Evolutionary conservation across 1,140 invertebrate species (phyloP).

Genomic region (Penaeus indicus): DNA sequence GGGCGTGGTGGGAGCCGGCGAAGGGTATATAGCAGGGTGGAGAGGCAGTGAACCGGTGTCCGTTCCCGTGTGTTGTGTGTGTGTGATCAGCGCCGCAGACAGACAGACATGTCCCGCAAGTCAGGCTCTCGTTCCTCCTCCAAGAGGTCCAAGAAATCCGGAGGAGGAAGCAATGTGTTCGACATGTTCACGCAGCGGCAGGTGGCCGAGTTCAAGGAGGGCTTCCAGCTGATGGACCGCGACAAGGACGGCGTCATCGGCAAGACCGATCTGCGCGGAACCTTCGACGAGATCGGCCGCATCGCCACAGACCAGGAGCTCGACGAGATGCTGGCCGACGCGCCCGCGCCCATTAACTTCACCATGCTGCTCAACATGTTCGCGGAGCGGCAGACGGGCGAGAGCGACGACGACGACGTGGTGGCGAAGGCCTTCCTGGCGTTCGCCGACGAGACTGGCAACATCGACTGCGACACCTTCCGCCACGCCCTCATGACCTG

Average conservation of each 20-base stretch:
- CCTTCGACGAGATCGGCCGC: conserved; percentile 94
- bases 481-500: conserved; percentile 94
- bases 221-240: conserved; percentile 98
- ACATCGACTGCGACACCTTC: conserved; percentile 78
- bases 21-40: conserved; percentile 50
- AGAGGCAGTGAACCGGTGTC: not conserved
- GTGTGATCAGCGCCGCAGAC: not conserved
- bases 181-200: conserved; percentile 95
- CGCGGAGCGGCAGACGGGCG: conserved; percentile 80
- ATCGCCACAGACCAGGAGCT: conserved; percentile 90
- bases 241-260: conserved; percentile 98
- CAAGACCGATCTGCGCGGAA: conserved; percentile 94
- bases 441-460: conserved; percentile 91
- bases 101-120: conserved; percentile 48
- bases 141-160: conserved; percentile 51
- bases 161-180: conserved; percentile 90
- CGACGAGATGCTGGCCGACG: conserved; percentile 91
- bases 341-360: conserved; percentile 94
- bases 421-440: conserved; percentile 88
- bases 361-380: conserved; percentile 93
- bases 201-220: conserved; percentile 96
- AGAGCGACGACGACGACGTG: conserved; percentile 61
- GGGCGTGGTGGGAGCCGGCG: not conserved
- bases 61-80: not conserved
- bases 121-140: conserved; percentile 55